These are phyloP conservation scores for Mesorhabditis spiculigera DNA, from an alignment of 2,888 invertebrate species.

Conservation along the genomic window DNA sequence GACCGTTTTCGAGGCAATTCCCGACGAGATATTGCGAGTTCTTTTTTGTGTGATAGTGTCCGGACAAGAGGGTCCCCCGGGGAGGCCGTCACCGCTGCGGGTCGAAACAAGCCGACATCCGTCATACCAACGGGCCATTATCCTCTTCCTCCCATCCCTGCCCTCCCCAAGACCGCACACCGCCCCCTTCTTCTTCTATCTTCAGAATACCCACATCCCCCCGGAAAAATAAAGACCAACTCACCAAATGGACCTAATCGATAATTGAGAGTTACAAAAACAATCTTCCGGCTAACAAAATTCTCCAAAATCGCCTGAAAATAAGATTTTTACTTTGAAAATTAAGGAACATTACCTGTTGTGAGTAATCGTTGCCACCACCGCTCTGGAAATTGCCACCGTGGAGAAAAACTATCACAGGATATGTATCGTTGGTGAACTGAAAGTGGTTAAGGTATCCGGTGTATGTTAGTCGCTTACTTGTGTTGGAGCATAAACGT, in stretches of 20 bases:
- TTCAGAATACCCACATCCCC: too few relatives aligned
- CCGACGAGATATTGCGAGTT: too few relatives aligned
- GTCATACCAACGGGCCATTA: too few relatives aligned
- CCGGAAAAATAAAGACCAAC: constrained; percentile 8
- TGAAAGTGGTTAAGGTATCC: constrained; percentile 15
- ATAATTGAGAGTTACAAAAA: constrained; percentile 90
- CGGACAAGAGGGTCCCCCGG: too few relatives aligned
- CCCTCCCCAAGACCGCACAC: too few relatives aligned
- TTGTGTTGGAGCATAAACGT: constrained; percentile 79
- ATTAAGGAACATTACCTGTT: constrained; percentile 16
- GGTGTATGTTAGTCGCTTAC: constrained; percentile 34
- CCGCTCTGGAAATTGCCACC: constrained; percentile 87
- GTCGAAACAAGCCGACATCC: too few relatives aligned
- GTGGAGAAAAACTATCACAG: constrained; percentile 92
- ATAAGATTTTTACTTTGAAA: neutral
- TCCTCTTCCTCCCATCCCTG: too few relatives aligned
- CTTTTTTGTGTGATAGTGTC: too few relatives aligned
- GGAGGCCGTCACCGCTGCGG: too few relatives aligned
- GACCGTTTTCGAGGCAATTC: too few relatives aligned
- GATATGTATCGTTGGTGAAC: constrained; percentile 65
- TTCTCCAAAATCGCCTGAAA: constrained; percentile 52
- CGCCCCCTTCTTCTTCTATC: too few relatives aligned
- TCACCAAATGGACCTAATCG: constrained; percentile 81
- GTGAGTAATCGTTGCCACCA: constrained; percentile 41
- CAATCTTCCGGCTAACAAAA: constrained; percentile 72